Evolutionary conservation across 2,888 invertebrate species (phyloP), one percentile per base, ranked within the genome.

Genomic region (Ophion slaviceki): DNA sequence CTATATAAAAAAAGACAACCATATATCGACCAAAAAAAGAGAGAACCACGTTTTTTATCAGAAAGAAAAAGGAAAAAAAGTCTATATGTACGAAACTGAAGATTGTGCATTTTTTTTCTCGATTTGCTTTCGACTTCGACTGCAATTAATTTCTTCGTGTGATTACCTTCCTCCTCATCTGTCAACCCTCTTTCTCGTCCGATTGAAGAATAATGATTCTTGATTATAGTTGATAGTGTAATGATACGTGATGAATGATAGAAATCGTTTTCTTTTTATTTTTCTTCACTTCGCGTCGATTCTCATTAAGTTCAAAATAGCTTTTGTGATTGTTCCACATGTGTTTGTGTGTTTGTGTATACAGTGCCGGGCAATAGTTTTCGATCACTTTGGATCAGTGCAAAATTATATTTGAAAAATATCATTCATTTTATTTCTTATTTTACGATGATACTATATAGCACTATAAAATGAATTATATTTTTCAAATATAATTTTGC

Each of bases 211-310:
- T 40, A 40, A 7, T 40, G 8, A 40, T 40, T 40, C 40, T 40
- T 8, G 40, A 40, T 40, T 40, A 40, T 40, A 40, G 40, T 40
- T 80, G 82, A 78, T 83, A 77, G 68, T 79, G 14, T 71, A 47
- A 79, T 84, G 86, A 87, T 86, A 86, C 84, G 86, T 82, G 79
- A 77, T 67, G 40, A 82, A 85, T 75, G 82, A 80, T 82, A 80
- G 77, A 84, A 86, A 28, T 72, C 53, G 75, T 77, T n/a, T 32
- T 70, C 14, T 61, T 68, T 17, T 40, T 59, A 24, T 62, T 74
- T 67, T 59, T 59, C 17, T 24, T 8, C 24, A 82, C 75, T 77
- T 82, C 72, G 70, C 81, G 72, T 80, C 84, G 80, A 80, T 83
- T 70, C 40, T 40, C 40, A 40, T 40, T 5, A 7, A 8, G 61